These are phyloP conservation scores for Calliopum simillimum DNA, from an alignment of 2,888 invertebrate genomes.

Conservation along the genomic window DNA sequence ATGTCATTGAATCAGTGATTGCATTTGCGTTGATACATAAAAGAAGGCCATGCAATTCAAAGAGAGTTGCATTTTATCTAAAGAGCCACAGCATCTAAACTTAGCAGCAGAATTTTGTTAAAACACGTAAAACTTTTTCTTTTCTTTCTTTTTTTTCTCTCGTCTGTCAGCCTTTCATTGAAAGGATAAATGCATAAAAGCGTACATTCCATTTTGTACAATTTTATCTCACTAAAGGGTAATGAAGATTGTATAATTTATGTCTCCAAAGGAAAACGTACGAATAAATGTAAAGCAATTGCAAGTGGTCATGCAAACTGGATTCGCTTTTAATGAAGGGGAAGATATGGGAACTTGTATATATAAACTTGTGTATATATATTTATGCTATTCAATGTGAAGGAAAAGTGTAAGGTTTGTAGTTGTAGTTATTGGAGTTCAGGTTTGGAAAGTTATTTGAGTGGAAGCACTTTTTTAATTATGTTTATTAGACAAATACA, in stretches of 20 bases:
- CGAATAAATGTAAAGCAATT: slow-evolving; percentile 34
- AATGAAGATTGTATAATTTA: slow-evolving; percentile 66
- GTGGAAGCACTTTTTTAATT: too few relatives aligned
- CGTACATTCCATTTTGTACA: slow-evolving; percentile 34
- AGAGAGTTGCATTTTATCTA: too few relatives aligned
- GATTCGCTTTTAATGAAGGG: too few relatives aligned
- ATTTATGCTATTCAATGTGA: too few relatives aligned
- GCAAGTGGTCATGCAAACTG: neutral
- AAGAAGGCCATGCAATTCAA: neutral
- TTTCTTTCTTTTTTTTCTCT: neutral
- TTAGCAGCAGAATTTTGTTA: neutral
- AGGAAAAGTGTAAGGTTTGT: too few relatives aligned
- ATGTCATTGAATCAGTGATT: slow-evolving; percentile 60
- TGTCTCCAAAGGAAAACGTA: slow-evolving; percentile 44
- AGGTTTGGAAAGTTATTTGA: too few relatives aligned
- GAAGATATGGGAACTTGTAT: too few relatives aligned
- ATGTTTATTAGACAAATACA: too few relatives aligned
- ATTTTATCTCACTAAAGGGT: slow-evolving; percentile 53
- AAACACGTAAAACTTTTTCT: neutral
- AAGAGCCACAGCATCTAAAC: too few relatives aligned
- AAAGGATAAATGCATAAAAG: slow-evolving; percentile 48
- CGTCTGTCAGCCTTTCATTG: neutral
- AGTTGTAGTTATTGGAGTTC: too few relatives aligned
- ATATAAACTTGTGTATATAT: too few relatives aligned
- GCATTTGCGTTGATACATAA: slow-evolving; percentile 49